Conservation (phyloP, 2,113 vertebrate genomes). For the Sinocyclocheilus maitianheensis region DNA sequence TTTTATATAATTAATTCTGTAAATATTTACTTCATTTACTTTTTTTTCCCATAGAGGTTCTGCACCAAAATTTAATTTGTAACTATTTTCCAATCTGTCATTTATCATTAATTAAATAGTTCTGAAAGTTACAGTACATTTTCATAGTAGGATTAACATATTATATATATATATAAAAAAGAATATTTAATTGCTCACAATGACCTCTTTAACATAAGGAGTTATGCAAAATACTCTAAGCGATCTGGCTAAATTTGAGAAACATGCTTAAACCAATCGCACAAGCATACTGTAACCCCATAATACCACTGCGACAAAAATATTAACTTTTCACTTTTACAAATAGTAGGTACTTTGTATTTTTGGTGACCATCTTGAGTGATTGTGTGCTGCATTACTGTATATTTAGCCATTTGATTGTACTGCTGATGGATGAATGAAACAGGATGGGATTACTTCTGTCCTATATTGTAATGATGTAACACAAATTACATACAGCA, state of each 20-base stretch:
- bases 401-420: neutral
- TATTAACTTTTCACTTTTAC: neutral
- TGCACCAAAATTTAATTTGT: neutral
- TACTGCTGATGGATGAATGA: constrained; percentile 13
- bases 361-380: constrained; percentile 6
- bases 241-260: neutral
- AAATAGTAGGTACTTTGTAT: constrained; percentile 14
- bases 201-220: neutral
- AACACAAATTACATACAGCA: neutral
- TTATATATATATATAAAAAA: neutral
- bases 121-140: neutral
- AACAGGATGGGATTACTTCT: neutral
- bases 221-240: neutral
- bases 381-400: neutral
- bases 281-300: neutral
- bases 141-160: neutral
- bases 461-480: neutral
- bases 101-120: neutral
- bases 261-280: neutral
- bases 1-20: neutral
- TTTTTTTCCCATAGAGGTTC: neutral
- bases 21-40: neutral
- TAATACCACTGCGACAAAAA: neutral
- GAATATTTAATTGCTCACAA: neutral
- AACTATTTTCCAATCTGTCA: neutral